Evolutionary conservation across 2,888 invertebrate species (phyloP).

Genomic region (Agelastica alni): DNA sequence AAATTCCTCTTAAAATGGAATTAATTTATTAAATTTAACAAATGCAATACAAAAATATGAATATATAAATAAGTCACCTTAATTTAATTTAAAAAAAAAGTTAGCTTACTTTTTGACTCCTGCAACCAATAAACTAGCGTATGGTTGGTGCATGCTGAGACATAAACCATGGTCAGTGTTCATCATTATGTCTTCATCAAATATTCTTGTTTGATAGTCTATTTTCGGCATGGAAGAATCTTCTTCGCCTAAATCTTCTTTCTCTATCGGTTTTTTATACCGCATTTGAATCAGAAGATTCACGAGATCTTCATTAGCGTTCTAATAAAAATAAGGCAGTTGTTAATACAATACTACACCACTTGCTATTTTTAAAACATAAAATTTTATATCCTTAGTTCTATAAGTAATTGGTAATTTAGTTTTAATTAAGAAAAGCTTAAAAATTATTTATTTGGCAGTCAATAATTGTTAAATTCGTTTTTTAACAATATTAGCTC

Average conservation of each 20-base stretch:
- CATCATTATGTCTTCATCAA: slow-evolving; percentile 51
- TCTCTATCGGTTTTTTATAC: slow-evolving; percentile 44
- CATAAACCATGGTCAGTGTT: slow-evolving; percentile 71
- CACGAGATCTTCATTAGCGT: slow-evolving; percentile 45
- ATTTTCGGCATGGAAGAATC: slow-evolving; percentile 44
- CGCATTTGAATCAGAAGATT: slow-evolving; percentile 48
- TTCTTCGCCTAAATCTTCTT: slow-evolving; percentile 45
- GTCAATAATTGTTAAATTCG: too few relatives aligned
- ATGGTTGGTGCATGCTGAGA: slow-evolving; percentile 95
- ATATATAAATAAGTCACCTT: not conserved
- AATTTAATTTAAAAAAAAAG: too few relatives aligned
- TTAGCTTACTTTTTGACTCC: slow-evolving; percentile 83
- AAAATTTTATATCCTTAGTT: too few relatives aligned
- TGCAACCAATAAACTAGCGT: slow-evolving; percentile 88
- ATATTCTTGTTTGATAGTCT: slow-evolving; percentile 45
- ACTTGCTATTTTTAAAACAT: too few relatives aligned
- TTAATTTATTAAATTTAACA: not conserved
- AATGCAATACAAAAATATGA: not conserved
- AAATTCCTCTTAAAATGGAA: too few relatives aligned
- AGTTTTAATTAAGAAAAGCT: too few relatives aligned
- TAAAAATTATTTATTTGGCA: too few relatives aligned
- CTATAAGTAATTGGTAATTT: too few relatives aligned
- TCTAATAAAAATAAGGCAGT: slow-evolving; percentile 37
- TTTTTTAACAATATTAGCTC: too few relatives aligned
- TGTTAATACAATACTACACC: too few relatives aligned